phyloP scores from a whole-genome alignment of 2,113 vertebrate species.

The Serilophus lunatus region DNA sequence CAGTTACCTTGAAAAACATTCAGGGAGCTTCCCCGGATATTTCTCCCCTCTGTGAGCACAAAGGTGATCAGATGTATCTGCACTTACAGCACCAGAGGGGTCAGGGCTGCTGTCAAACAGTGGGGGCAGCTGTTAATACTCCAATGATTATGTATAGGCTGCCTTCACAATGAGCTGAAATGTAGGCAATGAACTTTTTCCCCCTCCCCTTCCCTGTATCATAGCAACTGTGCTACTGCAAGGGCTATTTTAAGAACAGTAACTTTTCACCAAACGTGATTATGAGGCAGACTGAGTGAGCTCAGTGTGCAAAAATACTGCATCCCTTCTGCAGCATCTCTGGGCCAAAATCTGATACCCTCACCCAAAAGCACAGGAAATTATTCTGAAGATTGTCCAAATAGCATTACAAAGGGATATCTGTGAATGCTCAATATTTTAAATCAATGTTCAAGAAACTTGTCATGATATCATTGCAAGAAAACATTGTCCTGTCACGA shows the following conservation, averaged over 20 bases:
- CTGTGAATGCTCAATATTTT: background rate
- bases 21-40: background rate
- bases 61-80: background rate
- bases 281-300: slow-evolving; percentile 50
- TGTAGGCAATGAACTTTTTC: slow-evolving; percentile 37
- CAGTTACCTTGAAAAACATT: background rate
- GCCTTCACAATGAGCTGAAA: slow-evolving; percentile 30
- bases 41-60: background rate
- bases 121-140: background rate
- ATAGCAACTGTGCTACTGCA: slow-evolving; percentile 70
- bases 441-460: background rate
- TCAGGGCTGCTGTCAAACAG: background rate
- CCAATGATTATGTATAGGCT: slow-evolving; percentile 12
- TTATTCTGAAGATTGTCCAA: background rate
- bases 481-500: background rate
- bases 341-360: slow-evolving; percentile 18
- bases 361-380: background rate
- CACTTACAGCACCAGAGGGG: background rate
- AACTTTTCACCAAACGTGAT: slow-evolving; percentile 67
- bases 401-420: background rate
- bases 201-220: slow-evolving; percentile 50
- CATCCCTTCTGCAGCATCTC: slow-evolving; percentile 31
- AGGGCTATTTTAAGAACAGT: slow-evolving; percentile 73
- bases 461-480: background rate
- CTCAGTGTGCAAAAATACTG: slow-evolving; percentile 47